Evolutionary conservation across 2,113 vertebrate genomes (phyloP).

Genomic region (Beaufortia kweichowensis): DNA sequence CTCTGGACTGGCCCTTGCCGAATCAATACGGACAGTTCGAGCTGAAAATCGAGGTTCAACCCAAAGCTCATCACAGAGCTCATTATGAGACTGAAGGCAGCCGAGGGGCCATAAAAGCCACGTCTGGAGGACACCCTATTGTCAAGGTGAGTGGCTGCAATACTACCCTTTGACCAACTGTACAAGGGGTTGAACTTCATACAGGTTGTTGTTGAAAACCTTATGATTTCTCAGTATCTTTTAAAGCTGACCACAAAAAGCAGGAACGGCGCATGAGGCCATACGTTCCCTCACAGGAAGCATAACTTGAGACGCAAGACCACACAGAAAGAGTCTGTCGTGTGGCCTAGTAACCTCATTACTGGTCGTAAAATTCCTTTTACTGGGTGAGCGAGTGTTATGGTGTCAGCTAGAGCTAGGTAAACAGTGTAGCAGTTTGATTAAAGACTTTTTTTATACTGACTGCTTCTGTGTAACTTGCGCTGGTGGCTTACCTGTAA

Average conservation of each 20-base stretch:
- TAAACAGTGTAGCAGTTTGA: slow-evolving; percentile 25
- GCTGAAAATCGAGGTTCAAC: slow-evolving; percentile 95
- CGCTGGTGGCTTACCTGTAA: not conserved
- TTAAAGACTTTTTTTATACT: not conserved
- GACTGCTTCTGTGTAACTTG: slow-evolving; percentile 7
- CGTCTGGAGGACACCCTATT: slow-evolving; percentile 91
- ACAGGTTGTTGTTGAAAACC: not conserved
- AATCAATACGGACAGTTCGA: slow-evolving; percentile 93
- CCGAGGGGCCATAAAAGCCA: slow-evolving; percentile 93
- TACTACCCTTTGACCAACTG: not conserved
- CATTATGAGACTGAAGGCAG: slow-evolving; percentile 99
- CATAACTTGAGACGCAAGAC: slow-evolving; percentile 29
- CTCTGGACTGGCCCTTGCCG: slow-evolving; percentile 95
- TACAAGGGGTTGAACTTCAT: not conserved
- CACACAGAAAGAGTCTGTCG: slow-evolving; percentile 15
- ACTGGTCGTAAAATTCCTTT: slow-evolving; percentile 27
- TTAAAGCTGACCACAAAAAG: slow-evolving; percentile 24
- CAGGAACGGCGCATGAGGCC: slow-evolving; percentile 1
- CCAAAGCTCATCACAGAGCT: slow-evolving; percentile 97
- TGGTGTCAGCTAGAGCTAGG: slow-evolving; percentile 30
- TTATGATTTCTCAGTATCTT: not conserved
- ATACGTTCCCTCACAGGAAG: slow-evolving; percentile 18
- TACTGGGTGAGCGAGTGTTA: slow-evolving; percentile 1
- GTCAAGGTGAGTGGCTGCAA: slow-evolving; percentile 84
- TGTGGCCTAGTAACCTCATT: slow-evolving; percentile 27